Conservation (phyloP, 2,113 vertebrate species). For the Eptatretus burgeri region DNA sequence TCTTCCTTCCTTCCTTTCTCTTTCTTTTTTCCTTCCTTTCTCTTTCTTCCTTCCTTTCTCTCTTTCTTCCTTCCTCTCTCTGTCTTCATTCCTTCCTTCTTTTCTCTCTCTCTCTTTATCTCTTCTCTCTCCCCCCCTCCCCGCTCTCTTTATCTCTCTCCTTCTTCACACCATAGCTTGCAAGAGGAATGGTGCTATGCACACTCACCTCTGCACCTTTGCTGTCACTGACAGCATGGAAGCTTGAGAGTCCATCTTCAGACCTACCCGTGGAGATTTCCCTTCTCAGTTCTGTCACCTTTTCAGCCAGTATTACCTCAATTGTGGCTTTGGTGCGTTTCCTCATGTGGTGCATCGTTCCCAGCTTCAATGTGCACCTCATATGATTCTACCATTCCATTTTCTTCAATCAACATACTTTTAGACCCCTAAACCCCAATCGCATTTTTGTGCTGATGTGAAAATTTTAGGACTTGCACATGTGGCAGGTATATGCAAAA, state of each 20-base stretch:
- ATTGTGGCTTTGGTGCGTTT: slow-evolving; percentile 53
- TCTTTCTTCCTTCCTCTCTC: too few species aligned
- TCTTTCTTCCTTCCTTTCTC: too few species aligned
- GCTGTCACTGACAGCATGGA: slow-evolving; percentile 80
- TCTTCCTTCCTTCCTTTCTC: too few species aligned
- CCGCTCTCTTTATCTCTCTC: not conserved
- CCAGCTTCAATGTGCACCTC: too few species aligned
- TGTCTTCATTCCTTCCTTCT: not conserved
- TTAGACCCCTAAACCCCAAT: too few species aligned
- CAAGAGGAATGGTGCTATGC: slow-evolving; percentile 80
- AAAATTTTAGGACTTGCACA: too few species aligned
- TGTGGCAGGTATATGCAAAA: too few species aligned
- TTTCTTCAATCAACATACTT: too few species aligned
- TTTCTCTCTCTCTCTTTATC: not conserved
- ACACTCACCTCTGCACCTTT: slow-evolving; percentile 89
- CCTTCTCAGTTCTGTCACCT: slow-evolving; percentile 51
- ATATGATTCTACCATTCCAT: too few species aligned
- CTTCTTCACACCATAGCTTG: slow-evolving; percentile 23
- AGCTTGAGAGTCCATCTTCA: slow-evolving; percentile 52
- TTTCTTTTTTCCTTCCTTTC: too few species aligned
- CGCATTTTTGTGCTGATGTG: too few species aligned
- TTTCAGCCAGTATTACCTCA: slow-evolving; percentile 68
- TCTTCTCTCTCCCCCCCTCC: not conserved
- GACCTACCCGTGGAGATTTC: slow-evolving; percentile 35
- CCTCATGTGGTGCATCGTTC: not conserved